Evolutionary conservation across 2,797 vertebrate species (phyloP).

Genomic region (Hybognathus amarus): DNA sequence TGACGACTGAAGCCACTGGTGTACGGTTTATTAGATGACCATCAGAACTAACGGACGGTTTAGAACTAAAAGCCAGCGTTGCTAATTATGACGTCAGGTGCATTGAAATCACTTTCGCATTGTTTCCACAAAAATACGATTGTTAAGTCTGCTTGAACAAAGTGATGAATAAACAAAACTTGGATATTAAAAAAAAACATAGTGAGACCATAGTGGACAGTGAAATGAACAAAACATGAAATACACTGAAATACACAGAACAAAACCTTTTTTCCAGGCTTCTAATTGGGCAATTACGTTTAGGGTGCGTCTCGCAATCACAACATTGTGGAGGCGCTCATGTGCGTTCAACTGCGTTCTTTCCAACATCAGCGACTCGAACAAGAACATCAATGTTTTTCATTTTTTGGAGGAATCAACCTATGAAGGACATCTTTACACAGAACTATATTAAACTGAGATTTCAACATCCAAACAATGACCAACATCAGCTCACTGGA

Average conservation of each 20-base stretch:
- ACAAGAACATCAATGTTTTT: not conserved
- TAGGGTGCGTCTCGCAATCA: too few species aligned
- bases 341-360: not conserved
- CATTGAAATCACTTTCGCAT: not conserved
- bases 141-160: not conserved
- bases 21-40: not conserved
- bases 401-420: not conserved
- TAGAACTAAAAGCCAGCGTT: not conserved
- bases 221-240: not conserved
- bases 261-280: not conserved
- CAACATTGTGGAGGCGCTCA: too few species aligned
- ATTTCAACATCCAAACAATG: not conserved
- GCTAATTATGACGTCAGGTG: not conserved
- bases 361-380: too few species aligned
- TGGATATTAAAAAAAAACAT: not conserved
- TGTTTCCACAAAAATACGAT: not conserved
- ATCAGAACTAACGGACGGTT: not conserved
- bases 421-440: not conserved
- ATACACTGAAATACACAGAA: not conserved
- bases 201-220: not conserved
- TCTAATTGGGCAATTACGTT: too few species aligned
- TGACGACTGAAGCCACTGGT: not conserved
- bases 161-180: not conserved
- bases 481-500: not conserved
- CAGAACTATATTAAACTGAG: too few species aligned